Base-by-base conservation (phyloP, 2,888 invertebrate species). In the Hemithea aestivaria region DNA sequence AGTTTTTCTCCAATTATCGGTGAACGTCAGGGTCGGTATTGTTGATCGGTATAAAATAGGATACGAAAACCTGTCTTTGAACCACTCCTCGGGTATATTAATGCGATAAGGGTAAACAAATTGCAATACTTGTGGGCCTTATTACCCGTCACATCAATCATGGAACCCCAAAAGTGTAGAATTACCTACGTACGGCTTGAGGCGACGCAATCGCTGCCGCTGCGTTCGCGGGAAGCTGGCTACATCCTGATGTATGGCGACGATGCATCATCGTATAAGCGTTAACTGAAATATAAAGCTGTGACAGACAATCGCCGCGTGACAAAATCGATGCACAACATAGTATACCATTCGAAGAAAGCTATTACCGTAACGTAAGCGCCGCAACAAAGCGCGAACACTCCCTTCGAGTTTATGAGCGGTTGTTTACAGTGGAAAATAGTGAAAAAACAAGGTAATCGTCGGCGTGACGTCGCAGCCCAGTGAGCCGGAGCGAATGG, bases 81-180 rank as follows among this genome's bases (percentile, higher is more conserved):
- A 62, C 60, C 57, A 56, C 47, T 57, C 58, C 56, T 62, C 66
- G 66, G 68, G 69, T 77, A 73, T 73, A 75, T 76, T 73, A 72
- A 73, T 71, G 69, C 79, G 76, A 78, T 80, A 75, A 83, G 81
- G 80, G 83, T 78, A 84, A 84, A 84, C 85, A 87, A 85, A 85
- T 87, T 84, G 84, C 81, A 78, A 79, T 79, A 73, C 83, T 84
- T 81, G 78, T 67, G 73, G 67, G 71, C 70, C 77, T 84, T 84
- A 85, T 83, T 84, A 83, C 77, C 73, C 77, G 81, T 81, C 84
- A 76, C 83, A 85, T 85, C 83, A 78, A 85, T 85, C 85, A 84
- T 80, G 69, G 69, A 68, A 64, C 80, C 77, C 77, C 69, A 63
- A 41, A 63, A 73, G 73, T 73, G 66, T 74, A 68, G 67, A 66